Evolutionary conservation across 2,113 vertebrate species (phyloP).

Genomic region (Mastomys natalensis): DNA sequence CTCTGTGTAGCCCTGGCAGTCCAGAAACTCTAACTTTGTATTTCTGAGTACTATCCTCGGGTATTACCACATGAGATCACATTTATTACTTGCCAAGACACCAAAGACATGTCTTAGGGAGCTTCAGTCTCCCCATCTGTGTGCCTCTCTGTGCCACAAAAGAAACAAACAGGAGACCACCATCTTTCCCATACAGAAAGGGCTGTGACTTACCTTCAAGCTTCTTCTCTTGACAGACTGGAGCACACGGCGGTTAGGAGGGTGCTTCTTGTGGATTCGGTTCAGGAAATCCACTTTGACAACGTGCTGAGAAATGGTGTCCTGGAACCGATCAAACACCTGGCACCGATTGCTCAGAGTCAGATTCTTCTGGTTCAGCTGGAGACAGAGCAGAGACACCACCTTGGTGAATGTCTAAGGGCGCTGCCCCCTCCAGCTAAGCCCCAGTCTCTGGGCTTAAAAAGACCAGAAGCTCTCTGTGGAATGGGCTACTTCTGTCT

Average conservation of each 20-base stretch:
- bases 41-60: neutral
- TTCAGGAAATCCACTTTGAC: conserved; percentile 98
- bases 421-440: neutral
- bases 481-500: neutral
- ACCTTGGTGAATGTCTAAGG: conserved; percentile 67
- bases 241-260: conserved; percentile 91
- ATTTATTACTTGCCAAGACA: conserved; percentile 38
- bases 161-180: neutral
- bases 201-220: conserved; percentile 90
- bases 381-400: conserved; percentile 79
- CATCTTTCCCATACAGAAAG: neutral
- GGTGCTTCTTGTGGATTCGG: conserved; percentile 94
- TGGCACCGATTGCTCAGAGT: conserved; percentile 97
- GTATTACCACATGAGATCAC: neutral
- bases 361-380: conserved; percentile 98
- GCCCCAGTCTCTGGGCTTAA: conserved; percentile 1
- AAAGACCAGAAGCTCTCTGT: neutral
- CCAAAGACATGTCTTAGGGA: neutral
- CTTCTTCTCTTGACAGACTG: conserved; percentile 92
- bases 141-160: neutral
- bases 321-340: conserved; percentile 99
- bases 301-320: conserved; percentile 97
- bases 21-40: neutral
- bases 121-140: neutral
- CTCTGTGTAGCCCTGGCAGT: too few species aligned